Percentiles rank a stretch among this genome's conserved stretches.
These are phyloP conservation scores for Pycnonotus jocosus DNA, from an alignment of 2,113 vertebrate genomes.

Conservation along the genomic window DNA sequence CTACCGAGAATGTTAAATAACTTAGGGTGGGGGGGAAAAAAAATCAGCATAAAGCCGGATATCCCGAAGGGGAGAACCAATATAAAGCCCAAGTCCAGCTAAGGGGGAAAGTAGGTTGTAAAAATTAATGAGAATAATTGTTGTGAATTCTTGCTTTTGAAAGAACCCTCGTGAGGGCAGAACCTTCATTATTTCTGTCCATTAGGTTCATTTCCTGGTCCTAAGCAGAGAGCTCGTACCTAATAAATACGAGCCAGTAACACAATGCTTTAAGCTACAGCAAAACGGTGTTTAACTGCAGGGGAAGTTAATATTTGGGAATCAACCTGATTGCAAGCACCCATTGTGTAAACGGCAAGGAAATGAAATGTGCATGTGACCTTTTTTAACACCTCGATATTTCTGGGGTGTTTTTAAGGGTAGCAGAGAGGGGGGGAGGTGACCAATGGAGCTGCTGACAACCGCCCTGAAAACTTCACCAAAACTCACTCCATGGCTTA, in stretches of 20 bases:
- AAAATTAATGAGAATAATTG: constrained; percentile 82
- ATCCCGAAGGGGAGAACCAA: constrained; percentile 35
- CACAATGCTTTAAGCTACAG: constrained; percentile 65
- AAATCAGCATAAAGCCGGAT: constrained; percentile 45
- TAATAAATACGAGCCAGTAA: constrained; percentile 70
- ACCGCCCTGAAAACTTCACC: constrained; percentile 24
- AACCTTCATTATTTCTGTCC: constrained; percentile 79
- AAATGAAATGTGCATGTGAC: constrained; percentile 62
- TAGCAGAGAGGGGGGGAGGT: background rate
- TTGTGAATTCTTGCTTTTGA: constrained; percentile 72
- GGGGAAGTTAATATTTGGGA: constrained; percentile 60
- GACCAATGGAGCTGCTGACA: constrained; percentile 57
- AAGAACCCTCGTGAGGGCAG: constrained; percentile 58
- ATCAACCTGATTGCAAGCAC: constrained; percentile 39
- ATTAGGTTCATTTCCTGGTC: constrained; percentile 79
- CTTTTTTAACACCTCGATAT: constrained; percentile 71
- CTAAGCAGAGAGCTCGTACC: constrained; percentile 67
- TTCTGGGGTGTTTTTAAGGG: constrained; percentile 48
- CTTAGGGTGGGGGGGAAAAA: background rate
- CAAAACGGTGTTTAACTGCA: constrained; percentile 53
- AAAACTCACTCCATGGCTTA: constrained; percentile 16
- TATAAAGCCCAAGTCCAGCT: constrained; percentile 58
- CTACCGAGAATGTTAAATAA: background rate
- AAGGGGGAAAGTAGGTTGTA: constrained; percentile 68
- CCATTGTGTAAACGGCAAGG: constrained; percentile 63